phyloP scores from a whole-genome alignment of 92 coral and sea anemone species.

The Paragorgia papillata region DNA sequence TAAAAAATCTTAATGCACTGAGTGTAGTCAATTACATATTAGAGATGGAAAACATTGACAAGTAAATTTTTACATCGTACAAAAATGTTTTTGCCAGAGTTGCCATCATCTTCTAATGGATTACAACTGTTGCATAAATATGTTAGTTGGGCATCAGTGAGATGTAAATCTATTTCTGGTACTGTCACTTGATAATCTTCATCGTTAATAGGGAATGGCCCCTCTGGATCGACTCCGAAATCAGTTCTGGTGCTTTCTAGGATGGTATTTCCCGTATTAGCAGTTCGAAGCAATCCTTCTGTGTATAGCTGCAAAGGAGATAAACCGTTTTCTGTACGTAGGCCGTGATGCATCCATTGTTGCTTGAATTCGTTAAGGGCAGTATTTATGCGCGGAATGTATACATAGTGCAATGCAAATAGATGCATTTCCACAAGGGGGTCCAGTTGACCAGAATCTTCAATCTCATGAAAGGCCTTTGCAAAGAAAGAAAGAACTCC shows the following conservation, averaged over 20 bases:
- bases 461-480: conserved; percentile 28
- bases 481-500: conserved; percentile 13
- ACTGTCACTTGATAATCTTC: conserved; percentile 58
- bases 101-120: conserved; percentile 48
- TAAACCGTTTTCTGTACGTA: background rate
- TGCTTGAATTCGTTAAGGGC: background rate
- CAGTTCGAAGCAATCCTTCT: conserved; percentile 34
- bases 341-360: conserved; percentile 29
- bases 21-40: too few relatives aligned
- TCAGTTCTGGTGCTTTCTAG: conserved; percentile 24
- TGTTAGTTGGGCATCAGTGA: conserved; percentile 36
- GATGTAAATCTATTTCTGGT: conserved; percentile 40
- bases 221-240: conserved; percentile 52
- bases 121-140: conserved; percentile 38
- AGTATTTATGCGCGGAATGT: conserved; percentile 15
- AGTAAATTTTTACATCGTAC: conserved; percentile 36
- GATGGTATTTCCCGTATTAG: conserved; percentile 11
- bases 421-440: conserved; percentile 9
- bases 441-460: conserved; percentile 33
- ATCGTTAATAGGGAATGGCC: conserved; percentile 48
- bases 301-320: conserved; percentile 42
- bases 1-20: too few relatives aligned
- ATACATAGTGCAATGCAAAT: conserved; percentile 7
- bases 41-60: background rate
- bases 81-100: conserved; percentile 44